Evolutionary conservation across 2,797 vertebrate species (phyloP), one percentile per base, ranked within the genome.

Genomic region (Sternotherus odoratus): DNA sequence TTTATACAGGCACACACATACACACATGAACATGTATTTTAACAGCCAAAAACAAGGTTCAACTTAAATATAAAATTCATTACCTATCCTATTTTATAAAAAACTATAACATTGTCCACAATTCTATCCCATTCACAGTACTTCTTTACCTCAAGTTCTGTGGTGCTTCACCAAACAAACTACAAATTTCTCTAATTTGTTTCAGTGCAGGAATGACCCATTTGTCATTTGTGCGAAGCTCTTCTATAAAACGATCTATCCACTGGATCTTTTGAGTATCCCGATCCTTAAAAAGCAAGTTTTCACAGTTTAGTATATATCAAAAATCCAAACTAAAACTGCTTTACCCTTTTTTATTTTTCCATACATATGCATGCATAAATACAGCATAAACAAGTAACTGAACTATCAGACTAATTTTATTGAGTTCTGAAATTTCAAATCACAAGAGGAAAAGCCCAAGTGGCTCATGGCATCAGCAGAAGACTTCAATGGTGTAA

Each of bases 211-310:
- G 99, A 96, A 99, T 99, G 94, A 99, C 99, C 99, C 99, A 99
- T 97, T 99, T 99, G 97, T 99, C 99, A 97, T 99, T 99, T 97
- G 99, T 99, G 97, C 99, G 99, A 97, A 99, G 98, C 93, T 99
- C 99, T 98, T 99, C 99, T 98, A 99, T 99, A 98, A 99, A 99
- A 86, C 99, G 99, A 98, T 99, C 99, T 96, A 99, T 99, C 99
- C 99, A 99, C 92, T 99, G 99, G 96, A 99, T 99, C 98, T 99
- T 99, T 87, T 99, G 99, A 3, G 99, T 99, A 97, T 99, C 99
- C 97, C 99, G 98, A 97, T 99, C 99, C 99, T 99, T 97, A 91
- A 97, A 97, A 92, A 94, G 94, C 33, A 97, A 88, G 43, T 17
- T 46, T 92, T 96, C 57, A 91, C 2, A 79, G 57, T 95, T 92